A percentile compares a stretch with the other conserved stretches of the same genome.
Evolutionary conservation across 1,140 invertebrate genomes (phyloP).

Genomic region (Stegodyphus mimosarum): DNA sequence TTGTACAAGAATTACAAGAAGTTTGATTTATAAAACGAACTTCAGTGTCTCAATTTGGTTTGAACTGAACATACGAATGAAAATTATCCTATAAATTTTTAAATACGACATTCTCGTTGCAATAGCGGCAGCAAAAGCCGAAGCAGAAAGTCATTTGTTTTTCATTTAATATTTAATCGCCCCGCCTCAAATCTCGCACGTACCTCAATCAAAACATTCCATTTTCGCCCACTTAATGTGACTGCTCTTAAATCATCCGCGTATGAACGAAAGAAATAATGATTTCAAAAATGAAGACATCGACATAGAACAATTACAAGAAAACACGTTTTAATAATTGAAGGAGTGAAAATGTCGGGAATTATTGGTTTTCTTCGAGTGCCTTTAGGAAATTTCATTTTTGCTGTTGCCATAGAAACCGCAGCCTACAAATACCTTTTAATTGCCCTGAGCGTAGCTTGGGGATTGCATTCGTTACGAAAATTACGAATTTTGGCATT

Average conservation of each 20-base stretch:
- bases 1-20: too few species aligned
- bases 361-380: conserved; percentile 35
- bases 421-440: too few species aligned
- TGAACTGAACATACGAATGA: conserved; percentile 33
- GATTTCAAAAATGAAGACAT: conserved; percentile 36
- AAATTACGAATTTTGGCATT: too few species aligned
- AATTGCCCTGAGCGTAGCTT: too few species aligned
- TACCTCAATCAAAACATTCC: conserved; percentile 16
- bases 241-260: conserved; percentile 7
- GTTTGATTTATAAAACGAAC: too few species aligned
- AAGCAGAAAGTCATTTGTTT: conserved; percentile 12
- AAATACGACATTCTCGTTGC: not conserved
- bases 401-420: conserved; percentile 12
- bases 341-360: conserved; percentile 5
- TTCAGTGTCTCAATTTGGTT: conserved; percentile 6
- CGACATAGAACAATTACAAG: conserved; percentile 31
- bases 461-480: too few species aligned
- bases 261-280: conserved; percentile 20
- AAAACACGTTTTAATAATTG: conserved; percentile 45
- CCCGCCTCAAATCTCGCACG: conserved; percentile 13
- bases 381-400: conserved; percentile 23
- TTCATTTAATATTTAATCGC: conserved; percentile 29
- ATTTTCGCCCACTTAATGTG: conserved; percentile 10
- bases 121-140: not conserved
- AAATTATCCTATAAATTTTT: conserved; percentile 31